phyloP scores from a whole-genome alignment of 2,113 vertebrate genomes.

The Hippocampus zosterae region DNA sequence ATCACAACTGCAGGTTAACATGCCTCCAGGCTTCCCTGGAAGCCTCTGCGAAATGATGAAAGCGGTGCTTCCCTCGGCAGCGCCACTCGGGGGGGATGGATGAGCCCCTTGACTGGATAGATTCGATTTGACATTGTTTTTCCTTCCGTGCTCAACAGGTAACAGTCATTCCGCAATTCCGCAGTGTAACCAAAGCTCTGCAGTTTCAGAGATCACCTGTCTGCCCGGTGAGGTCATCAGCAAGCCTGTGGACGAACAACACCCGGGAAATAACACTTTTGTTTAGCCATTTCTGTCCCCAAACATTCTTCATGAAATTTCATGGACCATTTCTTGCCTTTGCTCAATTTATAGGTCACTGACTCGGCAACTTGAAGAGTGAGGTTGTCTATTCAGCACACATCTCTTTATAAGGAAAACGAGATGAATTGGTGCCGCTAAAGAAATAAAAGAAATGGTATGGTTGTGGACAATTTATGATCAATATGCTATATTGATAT shows the following conservation, averaged over 20 bases:
- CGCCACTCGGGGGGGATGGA: conserved; percentile 1
- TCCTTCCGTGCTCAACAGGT: conserved; percentile 12
- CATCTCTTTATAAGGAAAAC: background rate
- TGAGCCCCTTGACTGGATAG: conserved; percentile 24
- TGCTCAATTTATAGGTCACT: background rate
- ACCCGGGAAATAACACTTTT: background rate
- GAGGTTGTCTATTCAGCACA: no score
- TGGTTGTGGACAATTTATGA: background rate
- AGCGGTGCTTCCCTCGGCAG: conserved; percentile 6
- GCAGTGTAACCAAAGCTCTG: conserved; percentile 20
- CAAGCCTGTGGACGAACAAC: conserved; percentile 33
- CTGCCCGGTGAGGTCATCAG: conserved; percentile 16
- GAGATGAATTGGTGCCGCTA: background rate
- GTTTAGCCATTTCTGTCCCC: background rate
- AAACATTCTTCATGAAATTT: background rate
- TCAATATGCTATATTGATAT: background rate
- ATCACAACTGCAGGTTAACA: conserved; percentile 25
- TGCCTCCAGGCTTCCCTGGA: conserved; percentile 8
- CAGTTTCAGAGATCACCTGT: conserved; percentile 28
- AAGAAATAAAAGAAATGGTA: background rate
- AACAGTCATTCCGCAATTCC: conserved; percentile 35
- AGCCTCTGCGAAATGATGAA: conserved; percentile 13
- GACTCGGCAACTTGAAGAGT: background rate
- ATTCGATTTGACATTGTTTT: conserved; percentile 42
- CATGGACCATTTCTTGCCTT: no score